Base-by-base conservation (phyloP, 53 echinoderm and acorn worm species). In the Astropecten irregularis region DNA sequence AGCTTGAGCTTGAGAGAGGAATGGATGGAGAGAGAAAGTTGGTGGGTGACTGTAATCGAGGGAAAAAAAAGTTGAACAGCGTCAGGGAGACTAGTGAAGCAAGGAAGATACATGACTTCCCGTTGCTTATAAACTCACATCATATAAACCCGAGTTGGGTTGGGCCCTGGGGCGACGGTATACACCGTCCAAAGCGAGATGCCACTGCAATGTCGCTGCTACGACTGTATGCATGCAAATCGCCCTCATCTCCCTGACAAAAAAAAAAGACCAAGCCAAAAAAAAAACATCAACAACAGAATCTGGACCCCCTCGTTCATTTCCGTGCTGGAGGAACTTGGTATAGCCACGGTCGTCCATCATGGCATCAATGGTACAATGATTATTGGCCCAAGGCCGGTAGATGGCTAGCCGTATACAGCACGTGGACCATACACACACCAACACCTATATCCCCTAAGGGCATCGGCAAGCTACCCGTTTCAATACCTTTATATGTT, bases 21-120 rank as follows among this genome's bases (percentile, higher is more conserved):
- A 30, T 71, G 33, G 46, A 73, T 27, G 44, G 65, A 49, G 48
- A 35, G 51, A 39, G 66, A 76, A 58, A 42, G 42, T 42, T 42
- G 42, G 42, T 42, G 42, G 42, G 42, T 42, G 42, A 42, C 6
- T 6, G 42, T 6, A 42, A 11, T 6, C 6, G 42, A 42, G 6
- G 11, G 42, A 11, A 11, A 42, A 11, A 8, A 11, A 11, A 11
- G 42, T 6, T 42, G 42, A 11, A 42, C 42, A 42, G 42, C 42
- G 42, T 42, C 11, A 42, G 42, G 42, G 42, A 74, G 74, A 53
- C 35, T 53, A 53, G 49, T 36, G 66, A 74, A 63, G 65, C 86
- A 32, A 38, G 54, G 74, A 85, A 71, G 86, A 85, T 76, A 85
- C 86, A 85, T 76, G 86, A 85, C 86, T 85, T 85, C 86, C 86